Evolutionary conservation across 1,140 invertebrate genomes (phyloP).

Genomic region (Zaprionus camerounensis): DNA sequence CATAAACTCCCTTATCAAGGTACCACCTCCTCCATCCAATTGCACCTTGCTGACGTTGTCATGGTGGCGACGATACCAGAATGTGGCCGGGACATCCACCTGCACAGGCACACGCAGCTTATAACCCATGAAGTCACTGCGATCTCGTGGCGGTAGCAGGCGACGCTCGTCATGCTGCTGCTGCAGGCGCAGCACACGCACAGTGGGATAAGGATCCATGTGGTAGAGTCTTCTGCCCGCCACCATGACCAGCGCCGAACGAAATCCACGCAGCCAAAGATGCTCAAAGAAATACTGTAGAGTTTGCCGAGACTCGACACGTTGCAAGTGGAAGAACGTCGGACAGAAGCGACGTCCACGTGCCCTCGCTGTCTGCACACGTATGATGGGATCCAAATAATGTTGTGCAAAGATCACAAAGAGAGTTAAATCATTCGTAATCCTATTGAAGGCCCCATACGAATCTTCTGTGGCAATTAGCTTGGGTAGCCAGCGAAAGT

Average conservation of each 20-base stretch:
- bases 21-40: conserved; percentile 58
- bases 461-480: conserved; percentile 39
- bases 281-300: conserved; percentile 43
- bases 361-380: conserved; percentile 36
- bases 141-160: conserved; percentile 44
- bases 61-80: conserved; percentile 46
- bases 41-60: not conserved
- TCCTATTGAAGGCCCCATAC: conserved; percentile 7
- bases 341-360: conserved; percentile 52
- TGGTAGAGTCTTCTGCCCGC: conserved; percentile 44
- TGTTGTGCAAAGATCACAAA: conserved; percentile 62
- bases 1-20: conserved; percentile 50
- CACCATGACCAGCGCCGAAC: conserved; percentile 56
- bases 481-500: conserved; percentile 52
- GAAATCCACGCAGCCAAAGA: conserved; percentile 57
- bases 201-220: conserved; percentile 65
- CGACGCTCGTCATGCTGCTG: conserved; percentile 8
- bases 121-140: conserved; percentile 50
- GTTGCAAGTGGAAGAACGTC: conserved; percentile 45
- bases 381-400: conserved; percentile 42
- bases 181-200: conserved; percentile 41
- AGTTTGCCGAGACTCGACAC: not conserved
- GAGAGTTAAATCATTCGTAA: conserved; percentile 37
- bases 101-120: conserved; percentile 58
- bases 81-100: conserved; percentile 62